Percentiles rank a stretch among this genome's conserved stretches.
Conservation (phyloP, 2,797 vertebrate species). For the Pteronotus mesoamericanus region DNA sequence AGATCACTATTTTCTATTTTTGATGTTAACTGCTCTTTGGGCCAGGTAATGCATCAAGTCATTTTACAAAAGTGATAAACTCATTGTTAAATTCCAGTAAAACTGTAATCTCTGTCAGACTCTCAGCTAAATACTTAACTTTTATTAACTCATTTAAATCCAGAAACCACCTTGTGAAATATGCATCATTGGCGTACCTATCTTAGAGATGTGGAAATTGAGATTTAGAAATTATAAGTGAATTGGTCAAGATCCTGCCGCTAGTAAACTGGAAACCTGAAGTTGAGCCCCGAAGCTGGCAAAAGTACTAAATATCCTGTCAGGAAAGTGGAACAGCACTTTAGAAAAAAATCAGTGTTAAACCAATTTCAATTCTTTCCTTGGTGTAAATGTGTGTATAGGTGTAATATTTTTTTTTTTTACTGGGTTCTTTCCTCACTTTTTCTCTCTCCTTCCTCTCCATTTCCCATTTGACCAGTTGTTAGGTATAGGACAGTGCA, state of each 20-base stretch:
- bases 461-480: background rate
- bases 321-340: background rate
- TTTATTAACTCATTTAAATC: background rate
- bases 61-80: background rate
- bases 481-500: background rate
- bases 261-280: background rate
- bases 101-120: background rate
- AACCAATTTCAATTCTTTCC: background rate
- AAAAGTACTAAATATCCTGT: background rate
- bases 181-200: background rate
- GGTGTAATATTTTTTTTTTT: background rate
- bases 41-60: background rate
- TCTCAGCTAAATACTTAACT: background rate
- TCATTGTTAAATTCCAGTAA: background rate
- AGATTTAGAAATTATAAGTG: background rate
- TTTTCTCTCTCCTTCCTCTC: background rate
- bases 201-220: background rate
- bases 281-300: rapidly evolving
- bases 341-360: background rate
- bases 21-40: background rate
- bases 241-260: background rate
- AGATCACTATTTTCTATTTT: background rate
- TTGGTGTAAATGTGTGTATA: background rate
- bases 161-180: background rate
- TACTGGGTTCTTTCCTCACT: no score